Evolutionary conservation across 1,140 invertebrate genomes (phyloP).

Genomic region (Zaprionus vittiger): DNA sequence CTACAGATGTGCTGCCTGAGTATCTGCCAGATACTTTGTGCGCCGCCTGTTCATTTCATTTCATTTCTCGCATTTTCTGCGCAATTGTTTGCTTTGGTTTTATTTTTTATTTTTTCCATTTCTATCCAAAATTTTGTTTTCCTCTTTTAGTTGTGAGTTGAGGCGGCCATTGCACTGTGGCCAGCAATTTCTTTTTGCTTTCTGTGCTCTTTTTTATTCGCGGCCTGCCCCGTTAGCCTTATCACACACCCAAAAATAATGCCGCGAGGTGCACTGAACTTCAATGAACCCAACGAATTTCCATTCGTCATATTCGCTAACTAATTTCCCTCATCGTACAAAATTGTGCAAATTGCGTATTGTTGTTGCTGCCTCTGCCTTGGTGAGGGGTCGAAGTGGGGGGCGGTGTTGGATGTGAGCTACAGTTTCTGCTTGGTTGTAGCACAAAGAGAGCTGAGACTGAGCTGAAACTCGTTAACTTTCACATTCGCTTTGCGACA

Average conservation of each 20-base stretch:
- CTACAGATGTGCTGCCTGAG: background rate
- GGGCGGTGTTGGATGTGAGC: background rate
- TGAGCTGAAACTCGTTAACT: constrained; percentile 22
- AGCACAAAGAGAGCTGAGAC: constrained; percentile 5
- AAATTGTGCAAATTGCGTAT: constrained; percentile 29
- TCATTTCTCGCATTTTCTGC: constrained; percentile 47
- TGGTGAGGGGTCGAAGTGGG: background rate
- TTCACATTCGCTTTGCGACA: constrained; percentile 40
- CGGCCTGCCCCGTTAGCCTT: constrained; percentile 32
- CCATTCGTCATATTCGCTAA: constrained; percentile 36
- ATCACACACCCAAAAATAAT: constrained; percentile 28
- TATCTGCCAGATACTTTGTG: constrained; percentile 43
- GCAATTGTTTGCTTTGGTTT: constrained; percentile 29
- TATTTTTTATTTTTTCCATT: constrained; percentile 30
- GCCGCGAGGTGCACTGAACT: constrained; percentile 43
- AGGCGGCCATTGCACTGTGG: constrained; percentile 42
- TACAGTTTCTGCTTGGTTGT: constrained; percentile 38
- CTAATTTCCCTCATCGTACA: constrained; percentile 33
- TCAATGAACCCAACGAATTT: constrained; percentile 23
- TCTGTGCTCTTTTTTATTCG: constrained; percentile 22
- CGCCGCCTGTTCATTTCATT: constrained; percentile 20
- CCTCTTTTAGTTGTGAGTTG: constrained; percentile 32
- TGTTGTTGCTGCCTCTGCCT: background rate
- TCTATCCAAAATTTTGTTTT: constrained; percentile 44
- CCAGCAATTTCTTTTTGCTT: constrained; percentile 29